Evolutionary conservation across 2,797 vertebrate genomes (phyloP).

Genomic region (Rhodeus uyekii): DNA sequence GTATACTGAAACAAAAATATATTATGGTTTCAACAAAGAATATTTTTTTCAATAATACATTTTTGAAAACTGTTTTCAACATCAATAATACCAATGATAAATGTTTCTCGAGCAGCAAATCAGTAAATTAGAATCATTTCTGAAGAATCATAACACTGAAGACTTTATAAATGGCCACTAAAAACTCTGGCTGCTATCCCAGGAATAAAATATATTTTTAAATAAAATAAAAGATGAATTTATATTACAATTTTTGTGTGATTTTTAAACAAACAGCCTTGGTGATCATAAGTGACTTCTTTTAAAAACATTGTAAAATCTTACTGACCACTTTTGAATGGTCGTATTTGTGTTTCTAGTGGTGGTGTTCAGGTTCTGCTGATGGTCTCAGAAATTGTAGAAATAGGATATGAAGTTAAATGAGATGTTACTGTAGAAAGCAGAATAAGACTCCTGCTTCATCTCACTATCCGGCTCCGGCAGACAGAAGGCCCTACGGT

Average conservation of each 20-base stretch:
- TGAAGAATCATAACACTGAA: background rate
- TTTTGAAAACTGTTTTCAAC: background rate
- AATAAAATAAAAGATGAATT: background rate
- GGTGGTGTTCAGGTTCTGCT: conserved; percentile 8
- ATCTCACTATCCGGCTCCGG: conserved; percentile 37
- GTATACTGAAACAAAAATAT: background rate
- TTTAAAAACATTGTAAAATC: background rate
- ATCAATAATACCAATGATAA: background rate
- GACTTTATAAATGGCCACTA: background rate
- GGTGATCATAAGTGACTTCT: background rate
- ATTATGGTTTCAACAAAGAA: background rate
- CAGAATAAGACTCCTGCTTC: conserved; percentile 25
- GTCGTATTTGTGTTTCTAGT: background rate
- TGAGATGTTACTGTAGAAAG: conserved; percentile 32
- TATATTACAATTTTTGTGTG: background rate
- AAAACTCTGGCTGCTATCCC: background rate
- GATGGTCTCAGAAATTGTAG: background rate
- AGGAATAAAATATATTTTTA: background rate
- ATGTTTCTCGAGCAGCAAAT: background rate
- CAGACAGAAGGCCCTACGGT: conserved; percentile 40
- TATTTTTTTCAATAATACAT: too few relatives aligned
- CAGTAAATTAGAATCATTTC: background rate
- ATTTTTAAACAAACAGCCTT: background rate
- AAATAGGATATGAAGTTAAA: conserved; percentile 36
- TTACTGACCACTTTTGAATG: background rate